Conservation (phyloP, 2,888 invertebrate species). For the Chymomyza caudatula region DNA sequence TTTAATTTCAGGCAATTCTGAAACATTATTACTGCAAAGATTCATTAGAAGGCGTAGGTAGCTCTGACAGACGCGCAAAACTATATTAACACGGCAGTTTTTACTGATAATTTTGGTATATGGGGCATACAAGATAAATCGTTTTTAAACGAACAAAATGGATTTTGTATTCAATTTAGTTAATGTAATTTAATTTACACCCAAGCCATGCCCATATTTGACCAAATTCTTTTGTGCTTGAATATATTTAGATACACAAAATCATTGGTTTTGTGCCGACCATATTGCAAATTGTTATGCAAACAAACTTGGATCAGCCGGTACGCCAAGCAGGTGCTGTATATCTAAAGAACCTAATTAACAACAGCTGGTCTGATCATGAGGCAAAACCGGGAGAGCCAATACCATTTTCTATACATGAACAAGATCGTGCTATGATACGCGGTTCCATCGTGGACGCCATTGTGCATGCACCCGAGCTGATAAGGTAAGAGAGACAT, state of each 20-base stretch:
- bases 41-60: too few relatives aligned
- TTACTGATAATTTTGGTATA: too few relatives aligned
- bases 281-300: constrained; percentile 95
- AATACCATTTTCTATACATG: constrained; percentile 92
- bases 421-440: constrained; percentile 96
- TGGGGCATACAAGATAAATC: too few relatives aligned
- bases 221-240: not conserved
- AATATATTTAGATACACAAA: constrained; percentile 86
- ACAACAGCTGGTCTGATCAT: constrained; percentile 91
- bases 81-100: too few relatives aligned
- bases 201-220: not conserved
- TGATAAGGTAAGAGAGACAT: constrained; percentile 82
- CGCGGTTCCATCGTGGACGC: constrained; percentile 97
- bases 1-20: too few relatives aligned
- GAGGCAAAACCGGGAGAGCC: constrained; percentile 86
- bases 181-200: too few relatives aligned
- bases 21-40: too few relatives aligned
- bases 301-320: constrained; percentile 91
- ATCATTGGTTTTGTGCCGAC: constrained; percentile 98
- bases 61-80: too few relatives aligned
- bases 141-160: too few relatives aligned
- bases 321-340: constrained; percentile 97
- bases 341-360: constrained; percentile 96
- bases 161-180: too few relatives aligned
- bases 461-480: constrained; percentile 93